Evolutionary conservation across 1,140 invertebrate species (phyloP).

Genomic region (Hesperophylax magnus): DNA sequence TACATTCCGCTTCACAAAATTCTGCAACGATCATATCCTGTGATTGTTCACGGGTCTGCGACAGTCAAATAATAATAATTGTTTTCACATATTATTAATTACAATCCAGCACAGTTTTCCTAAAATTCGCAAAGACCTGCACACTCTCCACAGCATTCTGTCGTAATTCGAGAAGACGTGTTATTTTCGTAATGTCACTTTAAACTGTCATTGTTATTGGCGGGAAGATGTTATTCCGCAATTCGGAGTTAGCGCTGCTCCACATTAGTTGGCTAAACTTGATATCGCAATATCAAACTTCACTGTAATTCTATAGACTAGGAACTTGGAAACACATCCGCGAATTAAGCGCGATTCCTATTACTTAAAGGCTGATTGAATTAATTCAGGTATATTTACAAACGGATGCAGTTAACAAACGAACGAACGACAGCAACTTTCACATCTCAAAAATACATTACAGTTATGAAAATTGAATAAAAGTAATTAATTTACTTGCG

Average conservation of each 20-base stretch:
- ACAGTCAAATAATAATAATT: too few relatives aligned
- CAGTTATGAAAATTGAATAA: too few relatives aligned
- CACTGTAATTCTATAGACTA: constrained; percentile 38
- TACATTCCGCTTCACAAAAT: too few relatives aligned
- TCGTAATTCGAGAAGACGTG: constrained; percentile 47
- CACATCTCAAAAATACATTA: too few relatives aligned
- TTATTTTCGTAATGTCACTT: constrained; percentile 57
- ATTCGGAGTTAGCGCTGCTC: constrained; percentile 54
- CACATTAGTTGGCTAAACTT: constrained; percentile 56
- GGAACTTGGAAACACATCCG: constrained; percentile 37
- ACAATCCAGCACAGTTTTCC: not conserved
- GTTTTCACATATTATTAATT: too few relatives aligned
- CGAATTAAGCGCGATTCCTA: constrained; percentile 21
- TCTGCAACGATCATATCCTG: too few relatives aligned
- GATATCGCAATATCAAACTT: constrained; percentile 57
- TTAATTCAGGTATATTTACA: constrained; percentile 26
- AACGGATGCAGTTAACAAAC: not conserved
- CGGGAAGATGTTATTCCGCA: constrained; percentile 55
- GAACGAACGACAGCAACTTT: too few relatives aligned
- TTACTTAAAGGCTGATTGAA: constrained; percentile 29
- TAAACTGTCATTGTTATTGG: constrained; percentile 57
- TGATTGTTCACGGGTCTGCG: too few relatives aligned
- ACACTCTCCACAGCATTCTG: constrained; percentile 9
- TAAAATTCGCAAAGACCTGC: constrained; percentile 41
- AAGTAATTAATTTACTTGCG: too few relatives aligned